Conservation (phyloP, 1,140 invertebrate genomes). For the Penaeus indicus region DNA sequence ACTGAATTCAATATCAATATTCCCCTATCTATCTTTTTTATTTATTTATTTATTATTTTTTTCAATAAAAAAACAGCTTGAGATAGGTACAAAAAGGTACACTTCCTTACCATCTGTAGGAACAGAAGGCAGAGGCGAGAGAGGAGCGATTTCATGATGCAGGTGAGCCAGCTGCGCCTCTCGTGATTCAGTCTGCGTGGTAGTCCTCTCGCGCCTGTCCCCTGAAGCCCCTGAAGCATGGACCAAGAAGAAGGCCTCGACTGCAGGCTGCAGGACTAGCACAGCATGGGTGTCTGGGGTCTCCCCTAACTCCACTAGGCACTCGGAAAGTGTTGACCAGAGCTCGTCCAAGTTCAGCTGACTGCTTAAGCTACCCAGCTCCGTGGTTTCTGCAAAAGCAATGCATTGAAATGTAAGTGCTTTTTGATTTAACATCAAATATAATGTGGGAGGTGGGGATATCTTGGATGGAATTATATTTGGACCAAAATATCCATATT, state of each 20-base stretch:
- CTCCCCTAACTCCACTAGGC: slow-evolving; percentile 85
- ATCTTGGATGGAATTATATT: too few relatives aligned
- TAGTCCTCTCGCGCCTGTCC: slow-evolving; percentile 63
- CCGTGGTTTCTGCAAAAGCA: slow-evolving; percentile 61
- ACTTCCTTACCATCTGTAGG: slow-evolving; percentile 24
- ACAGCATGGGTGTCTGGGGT: slow-evolving; percentile 94
- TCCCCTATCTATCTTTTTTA: too few relatives aligned
- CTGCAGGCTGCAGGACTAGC: slow-evolving; percentile 90
- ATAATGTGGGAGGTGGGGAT: too few relatives aligned
- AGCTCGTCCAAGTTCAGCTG: slow-evolving; percentile 81
- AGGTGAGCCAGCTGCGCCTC: slow-evolving; percentile 75
- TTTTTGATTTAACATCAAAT: too few relatives aligned
- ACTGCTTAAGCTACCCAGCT: slow-evolving; percentile 79
- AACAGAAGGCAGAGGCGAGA: slow-evolving; percentile 70
- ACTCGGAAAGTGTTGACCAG: slow-evolving; percentile 87
- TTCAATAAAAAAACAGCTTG: too few relatives aligned
- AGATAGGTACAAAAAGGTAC: too few relatives aligned
- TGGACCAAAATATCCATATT: too few relatives aligned
- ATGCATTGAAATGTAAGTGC: too few relatives aligned
- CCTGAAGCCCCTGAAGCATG: slow-evolving; percentile 77
- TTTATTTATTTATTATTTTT: too few relatives aligned
- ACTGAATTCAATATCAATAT: too few relatives aligned
- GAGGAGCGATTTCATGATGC: slow-evolving; percentile 73
- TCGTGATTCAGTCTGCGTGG: slow-evolving; percentile 69
- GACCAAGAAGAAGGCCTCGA: slow-evolving; percentile 92